Evolutionary conservation across 2,113 vertebrate genomes (phyloP), one percentile per base, ranked within the genome.

Genomic region (Pristiophorus japonicus): DNA sequence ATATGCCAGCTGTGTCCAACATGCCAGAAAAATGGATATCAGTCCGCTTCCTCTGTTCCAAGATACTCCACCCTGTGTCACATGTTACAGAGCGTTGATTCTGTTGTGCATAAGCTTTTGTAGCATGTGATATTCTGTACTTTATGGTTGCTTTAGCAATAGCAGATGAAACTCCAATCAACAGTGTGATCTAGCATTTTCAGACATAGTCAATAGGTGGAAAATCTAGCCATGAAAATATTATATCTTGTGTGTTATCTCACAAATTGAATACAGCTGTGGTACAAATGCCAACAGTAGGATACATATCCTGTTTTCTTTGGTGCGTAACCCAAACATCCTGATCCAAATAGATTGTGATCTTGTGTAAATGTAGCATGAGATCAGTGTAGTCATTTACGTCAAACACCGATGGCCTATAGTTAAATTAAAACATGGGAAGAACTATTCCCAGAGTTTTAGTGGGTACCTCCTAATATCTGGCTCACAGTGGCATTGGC

Each of bases 281-380:
- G 47, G 47, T 88, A 88, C 85, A 88, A 87, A 24, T 88, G 30
- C 24, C 24, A 51, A 47, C 85, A 88, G 85, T 88, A 88, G 85
- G 47, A 88, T 88, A 88, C 30, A 55, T 88, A 88, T 87, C 84
- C 84, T 87, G 85, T 51, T 88, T 88, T 88, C 24, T 51, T 88
- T 88, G 47, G 47, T 88, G 45, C 42, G 24, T 55, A 88, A 88
- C 24, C 2, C 85, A 88, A 88, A 88, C 47, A 88, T 55, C 85
- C 85, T 88, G 85, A 88, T 88, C 27, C 85, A 55, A 88, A 55
- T 30, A 55, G 85, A 88, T 88, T 88, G 85, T 88, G 8, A 87
- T 47, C 22, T 87, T 87, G 45, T 87, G 45, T 87, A 87, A 87
- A 27, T 51, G 84, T n/a, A n/a, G n/a, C n/a, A n/a, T n/a, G n/a